phyloP scores from a whole-genome alignment of 2,888 invertebrate species.

The Lampropteryx suffumata region DNA sequence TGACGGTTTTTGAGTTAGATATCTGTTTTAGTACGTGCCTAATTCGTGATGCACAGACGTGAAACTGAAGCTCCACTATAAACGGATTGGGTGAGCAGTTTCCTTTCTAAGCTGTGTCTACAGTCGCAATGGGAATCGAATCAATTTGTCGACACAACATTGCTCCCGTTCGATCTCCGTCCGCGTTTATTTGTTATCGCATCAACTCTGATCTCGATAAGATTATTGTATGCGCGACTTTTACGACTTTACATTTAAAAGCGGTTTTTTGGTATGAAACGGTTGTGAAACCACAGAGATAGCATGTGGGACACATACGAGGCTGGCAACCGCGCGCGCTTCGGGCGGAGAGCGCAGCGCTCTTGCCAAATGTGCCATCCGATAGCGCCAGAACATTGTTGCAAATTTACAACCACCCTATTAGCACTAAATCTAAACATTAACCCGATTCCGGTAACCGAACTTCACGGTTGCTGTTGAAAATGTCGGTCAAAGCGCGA shows the following conservation, averaged over 20 bases:
- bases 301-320: conserved; percentile 65
- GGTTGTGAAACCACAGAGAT: conserved; percentile 67
- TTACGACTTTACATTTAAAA: conserved; percentile 9
- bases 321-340: conserved; percentile 63
- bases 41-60: neutral
- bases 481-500: conserved; percentile 65
- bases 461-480: conserved; percentile 66
- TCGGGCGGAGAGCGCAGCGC: conserved; percentile 55
- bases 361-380: conserved; percentile 80
- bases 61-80: neutral
- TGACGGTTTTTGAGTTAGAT: too few relatives aligned
- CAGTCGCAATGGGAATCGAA: conserved; percentile 65
- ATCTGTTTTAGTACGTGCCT: neutral
- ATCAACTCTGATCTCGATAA: conserved; percentile 36
- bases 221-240: conserved; percentile 28
- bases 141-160: conserved; percentile 72
- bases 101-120: conserved; percentile 27
- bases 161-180: conserved; percentile 56
- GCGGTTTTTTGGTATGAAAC: conserved; percentile 49
- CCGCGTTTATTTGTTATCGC: conserved; percentile 49
- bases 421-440: conserved; percentile 83
- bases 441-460: conserved; percentile 79
- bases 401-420: conserved; percentile 79
- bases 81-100: conserved; percentile 19
- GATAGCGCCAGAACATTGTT: conserved; percentile 79